A percentile compares a stretch with the other conserved stretches of the same genome.
Evolutionary conservation across 1,140 invertebrate genomes (phyloP).

Genomic region (Ganaspis sp.): DNA sequence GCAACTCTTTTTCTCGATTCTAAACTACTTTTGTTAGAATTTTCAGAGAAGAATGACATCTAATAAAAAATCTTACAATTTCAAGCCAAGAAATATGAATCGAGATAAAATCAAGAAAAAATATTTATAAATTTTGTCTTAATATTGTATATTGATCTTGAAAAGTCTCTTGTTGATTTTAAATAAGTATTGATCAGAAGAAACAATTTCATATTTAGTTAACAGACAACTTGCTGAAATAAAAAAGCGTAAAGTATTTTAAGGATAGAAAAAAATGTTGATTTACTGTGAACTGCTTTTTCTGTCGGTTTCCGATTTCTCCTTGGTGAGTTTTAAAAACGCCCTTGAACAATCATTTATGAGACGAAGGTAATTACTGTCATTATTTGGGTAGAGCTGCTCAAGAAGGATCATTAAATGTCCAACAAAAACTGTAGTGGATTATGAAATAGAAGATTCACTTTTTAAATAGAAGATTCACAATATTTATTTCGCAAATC

Average conservation of each 20-base stretch:
- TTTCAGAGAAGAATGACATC: too few species aligned
- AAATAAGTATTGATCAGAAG: not conserved
- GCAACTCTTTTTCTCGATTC: too few species aligned
- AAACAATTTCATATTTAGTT: not conserved
- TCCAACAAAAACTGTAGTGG: not conserved
- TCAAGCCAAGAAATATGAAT: too few species aligned
- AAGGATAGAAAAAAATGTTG: constrained; percentile 7
- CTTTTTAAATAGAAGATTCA: constrained; percentile 5
- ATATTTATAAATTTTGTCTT: too few species aligned
- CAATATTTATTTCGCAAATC: not conserved
- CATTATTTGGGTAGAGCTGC: not conserved
- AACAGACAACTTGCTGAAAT: not conserved
- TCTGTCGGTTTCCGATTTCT: constrained; percentile 15
- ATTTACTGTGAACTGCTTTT: constrained; percentile 7
- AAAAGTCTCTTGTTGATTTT: too few species aligned
- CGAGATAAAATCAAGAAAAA: too few species aligned
- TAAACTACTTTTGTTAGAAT: too few species aligned
- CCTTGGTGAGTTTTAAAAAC: not conserved
- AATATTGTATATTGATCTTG: too few species aligned
- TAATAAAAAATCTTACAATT: too few species aligned
- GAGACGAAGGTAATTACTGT: not conserved
- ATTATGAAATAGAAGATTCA: constrained; percentile 2
- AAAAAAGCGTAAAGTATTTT: not conserved
- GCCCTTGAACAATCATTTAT: constrained; percentile 23
- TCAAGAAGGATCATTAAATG: constrained; percentile 2